phyloP scores from a whole-genome alignment of 2,113 vertebrate genomes.

The Hippocampus zosterae region DNA sequence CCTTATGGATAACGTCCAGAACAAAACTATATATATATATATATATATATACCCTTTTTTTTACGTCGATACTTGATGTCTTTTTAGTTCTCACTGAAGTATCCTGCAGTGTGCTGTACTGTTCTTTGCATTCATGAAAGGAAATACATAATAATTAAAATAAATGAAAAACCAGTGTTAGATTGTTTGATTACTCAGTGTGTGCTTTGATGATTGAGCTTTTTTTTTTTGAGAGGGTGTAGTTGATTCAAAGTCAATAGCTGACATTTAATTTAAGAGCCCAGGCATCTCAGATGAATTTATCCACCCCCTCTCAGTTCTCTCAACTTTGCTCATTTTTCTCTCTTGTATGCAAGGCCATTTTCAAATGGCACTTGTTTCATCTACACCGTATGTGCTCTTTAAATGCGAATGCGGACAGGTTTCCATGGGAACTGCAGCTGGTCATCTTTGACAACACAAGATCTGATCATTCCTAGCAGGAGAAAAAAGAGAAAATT shows the following conservation, averaged over 20 bases:
- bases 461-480: conserved; percentile 28
- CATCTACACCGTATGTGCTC: conserved; percentile 16
- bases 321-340: background rate
- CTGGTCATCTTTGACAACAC: conserved; percentile 39
- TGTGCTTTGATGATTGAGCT: background rate
- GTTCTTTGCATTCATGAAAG: conserved; percentile 10
- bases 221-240: conserved; percentile 10
- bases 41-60: too few relatives aligned
- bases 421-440: conserved; percentile 62
- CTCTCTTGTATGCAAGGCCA: conserved; percentile 8
- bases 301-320: background rate
- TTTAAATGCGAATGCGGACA: conserved; percentile 9
- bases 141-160: background rate
- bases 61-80: background rate
- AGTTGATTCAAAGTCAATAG: background rate
- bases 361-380: conserved; percentile 16
- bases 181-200: background rate
- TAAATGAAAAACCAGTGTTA: background rate
- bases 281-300: background rate
- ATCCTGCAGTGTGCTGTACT: conserved; percentile 10
- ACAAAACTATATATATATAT: too few relatives aligned
- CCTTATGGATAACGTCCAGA: too few relatives aligned
- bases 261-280: background rate
- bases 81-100: conserved; percentile 3
- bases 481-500: conserved; percentile 26